These are phyloP conservation scores for Nemopilema nomurai DNA, from an alignment of 30 jellyfish, hydroid and myxozoan genomes.

Conservation along the genomic window DNA sequence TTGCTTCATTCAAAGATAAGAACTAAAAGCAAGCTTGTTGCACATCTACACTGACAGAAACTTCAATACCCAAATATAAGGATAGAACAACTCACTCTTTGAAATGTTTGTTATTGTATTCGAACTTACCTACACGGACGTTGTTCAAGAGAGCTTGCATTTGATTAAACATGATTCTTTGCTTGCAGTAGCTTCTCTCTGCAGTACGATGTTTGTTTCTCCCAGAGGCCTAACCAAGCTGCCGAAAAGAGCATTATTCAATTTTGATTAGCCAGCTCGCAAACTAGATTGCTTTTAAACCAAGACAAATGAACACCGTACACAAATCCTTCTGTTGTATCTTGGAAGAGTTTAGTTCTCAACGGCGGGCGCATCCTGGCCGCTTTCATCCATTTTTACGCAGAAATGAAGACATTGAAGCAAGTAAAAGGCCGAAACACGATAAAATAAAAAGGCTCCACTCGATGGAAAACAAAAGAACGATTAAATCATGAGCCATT, in stretches of 20 bases:
- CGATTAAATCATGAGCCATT: slow-evolving; percentile 31
- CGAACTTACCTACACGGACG: slow-evolving; percentile 41
- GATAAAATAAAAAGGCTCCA: slow-evolving; percentile 35
- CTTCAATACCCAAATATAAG: background rate
- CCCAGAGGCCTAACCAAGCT: slow-evolving; percentile 12
- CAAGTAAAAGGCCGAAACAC: slow-evolving; percentile 49
- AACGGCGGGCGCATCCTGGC: background rate
- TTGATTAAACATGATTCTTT: slow-evolving; percentile 31
- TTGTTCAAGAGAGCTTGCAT: slow-evolving; percentile 52
- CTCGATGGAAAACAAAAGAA: slow-evolving; percentile 27
- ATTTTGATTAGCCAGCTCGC: background rate
- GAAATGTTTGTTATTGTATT: background rate
- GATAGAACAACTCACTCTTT: background rate
- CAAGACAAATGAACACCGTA: slow-evolving; percentile 12
- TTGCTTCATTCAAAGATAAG: no score
- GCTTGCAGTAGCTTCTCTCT: background rate
- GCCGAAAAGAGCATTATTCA: slow-evolving; percentile 23
- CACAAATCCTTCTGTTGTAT: background rate
- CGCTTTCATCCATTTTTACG: background rate
- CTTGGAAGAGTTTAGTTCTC: background rate
- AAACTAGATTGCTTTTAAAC: background rate
- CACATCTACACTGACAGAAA: background rate
- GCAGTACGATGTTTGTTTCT: background rate
- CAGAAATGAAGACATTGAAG: slow-evolving; percentile 3
- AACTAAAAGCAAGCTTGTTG: no score